Evolutionary conservation across 2,797 vertebrate species (phyloP).

Genomic region (Holocentrus rufus): DNA sequence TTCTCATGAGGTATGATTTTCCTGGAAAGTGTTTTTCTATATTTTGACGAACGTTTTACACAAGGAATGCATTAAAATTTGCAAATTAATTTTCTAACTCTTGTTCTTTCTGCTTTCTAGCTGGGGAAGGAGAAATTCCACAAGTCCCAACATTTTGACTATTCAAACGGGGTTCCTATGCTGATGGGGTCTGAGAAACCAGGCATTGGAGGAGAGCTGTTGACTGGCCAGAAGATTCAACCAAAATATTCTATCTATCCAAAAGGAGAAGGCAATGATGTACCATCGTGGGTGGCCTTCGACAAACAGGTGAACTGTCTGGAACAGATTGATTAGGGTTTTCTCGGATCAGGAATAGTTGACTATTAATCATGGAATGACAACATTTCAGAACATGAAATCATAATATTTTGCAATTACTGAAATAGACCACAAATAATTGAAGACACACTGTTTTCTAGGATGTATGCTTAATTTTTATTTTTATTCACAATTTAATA

Average conservation of each 20-base stretch:
- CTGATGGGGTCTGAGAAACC: conserved; percentile 82
- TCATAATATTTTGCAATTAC: neutral
- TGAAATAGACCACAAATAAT: neutral
- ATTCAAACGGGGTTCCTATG: conserved; percentile 81
- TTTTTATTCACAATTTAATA: too few relatives aligned
- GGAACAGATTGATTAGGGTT: too few relatives aligned
- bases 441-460: too few relatives aligned
- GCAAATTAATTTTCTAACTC: neutral
- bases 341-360: too few relatives aligned
- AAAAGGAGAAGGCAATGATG: conserved; percentile 66
- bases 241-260: conserved; percentile 81
- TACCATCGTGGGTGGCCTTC: conserved; percentile 89
- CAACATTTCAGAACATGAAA: neutral
- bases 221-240: conserved; percentile 80
- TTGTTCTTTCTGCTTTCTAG: conserved; percentile 70
- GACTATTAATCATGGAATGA: neutral
- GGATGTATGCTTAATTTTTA: too few relatives aligned
- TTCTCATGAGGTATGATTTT: too few relatives aligned
- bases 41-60: too few relatives aligned
- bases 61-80: too few relatives aligned
- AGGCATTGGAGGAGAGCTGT: conserved; percentile 85
- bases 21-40: too few relatives aligned
- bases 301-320: conserved; percentile 87
- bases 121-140: conserved; percentile 87
- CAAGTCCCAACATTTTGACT: conserved; percentile 89